Percentiles rank a stretch among this genome's conserved stretches.
Conservation (phyloP, 2,797 vertebrate species). For the Malacoraja senta region DNA sequence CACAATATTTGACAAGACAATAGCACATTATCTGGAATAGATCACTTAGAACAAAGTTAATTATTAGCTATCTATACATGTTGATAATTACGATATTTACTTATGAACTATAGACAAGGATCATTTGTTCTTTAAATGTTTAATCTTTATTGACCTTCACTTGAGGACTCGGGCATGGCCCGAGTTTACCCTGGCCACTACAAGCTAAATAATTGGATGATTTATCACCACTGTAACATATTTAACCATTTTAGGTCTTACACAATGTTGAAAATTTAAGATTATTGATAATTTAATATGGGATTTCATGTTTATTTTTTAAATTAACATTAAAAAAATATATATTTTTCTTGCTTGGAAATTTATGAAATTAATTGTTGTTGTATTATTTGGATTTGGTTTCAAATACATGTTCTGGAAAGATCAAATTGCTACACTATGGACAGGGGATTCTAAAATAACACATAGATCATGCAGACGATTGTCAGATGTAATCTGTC, state of each 20-base stretch:
- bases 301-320: background rate
- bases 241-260: background rate
- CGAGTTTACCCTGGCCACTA: background rate
- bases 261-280: background rate
- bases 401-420: background rate
- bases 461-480: background rate
- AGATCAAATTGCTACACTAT: background rate
- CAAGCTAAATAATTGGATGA: background rate
- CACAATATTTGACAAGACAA: constrained; percentile 36
- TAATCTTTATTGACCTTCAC: constrained; percentile 7
- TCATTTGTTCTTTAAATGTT: constrained; percentile 25
- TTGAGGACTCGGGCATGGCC: background rate
- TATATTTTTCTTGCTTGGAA: background rate
- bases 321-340: background rate
- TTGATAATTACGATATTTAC: constrained; percentile 34
- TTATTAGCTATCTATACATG: constrained; percentile 28
- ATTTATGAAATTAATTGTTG: background rate
- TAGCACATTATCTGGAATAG: constrained; percentile 23
- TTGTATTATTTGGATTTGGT: background rate
- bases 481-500: background rate
- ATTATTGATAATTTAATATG: background rate
- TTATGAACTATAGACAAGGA: constrained; percentile 15
- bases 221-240: background rate
- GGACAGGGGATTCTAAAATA: background rate
- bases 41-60: constrained; percentile 24